Evolutionary conservation across 1,140 invertebrate genomes (phyloP).

Genomic region (Drosophila murphyi): DNA sequence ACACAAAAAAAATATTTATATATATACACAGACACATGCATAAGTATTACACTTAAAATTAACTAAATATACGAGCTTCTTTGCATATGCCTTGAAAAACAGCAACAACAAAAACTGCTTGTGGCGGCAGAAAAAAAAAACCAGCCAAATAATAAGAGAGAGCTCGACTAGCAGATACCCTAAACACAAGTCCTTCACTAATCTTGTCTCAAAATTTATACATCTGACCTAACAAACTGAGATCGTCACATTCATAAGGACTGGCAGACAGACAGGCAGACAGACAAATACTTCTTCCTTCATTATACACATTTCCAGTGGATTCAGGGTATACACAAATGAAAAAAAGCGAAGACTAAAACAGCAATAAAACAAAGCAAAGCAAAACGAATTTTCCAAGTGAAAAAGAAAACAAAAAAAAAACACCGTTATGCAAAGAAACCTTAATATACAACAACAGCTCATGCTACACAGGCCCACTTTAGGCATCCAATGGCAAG

Average conservation of each 20-base stretch:
- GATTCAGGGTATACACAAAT: no score
- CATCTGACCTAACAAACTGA: no score
- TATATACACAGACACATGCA: neutral
- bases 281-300: no score
- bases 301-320: no score
- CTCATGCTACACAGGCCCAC: no score
- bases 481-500: constrained; percentile 51
- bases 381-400: constrained; percentile 69
- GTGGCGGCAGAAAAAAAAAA: constrained; percentile 53
- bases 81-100: constrained; percentile 43
- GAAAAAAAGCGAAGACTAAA: no score
- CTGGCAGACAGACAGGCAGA: no score
- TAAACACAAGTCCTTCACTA: constrained; percentile 6
- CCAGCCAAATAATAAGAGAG: no score
- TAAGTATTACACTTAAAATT: constrained; percentile 70
- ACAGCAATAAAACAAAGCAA: constrained; percentile 9
- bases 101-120: constrained; percentile 54
- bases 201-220: no score
- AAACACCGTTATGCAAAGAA: constrained; percentile 66
- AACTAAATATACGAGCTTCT: constrained; percentile 53
- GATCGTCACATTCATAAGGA: no score
- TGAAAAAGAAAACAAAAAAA: constrained; percentile 49
- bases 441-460: no score
- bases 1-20: neutral
- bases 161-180: neutral